These are phyloP conservation scores for Neoniphon sammara DNA, from an alignment of 2,797 vertebrate genomes.

Conservation along the genomic window DNA sequence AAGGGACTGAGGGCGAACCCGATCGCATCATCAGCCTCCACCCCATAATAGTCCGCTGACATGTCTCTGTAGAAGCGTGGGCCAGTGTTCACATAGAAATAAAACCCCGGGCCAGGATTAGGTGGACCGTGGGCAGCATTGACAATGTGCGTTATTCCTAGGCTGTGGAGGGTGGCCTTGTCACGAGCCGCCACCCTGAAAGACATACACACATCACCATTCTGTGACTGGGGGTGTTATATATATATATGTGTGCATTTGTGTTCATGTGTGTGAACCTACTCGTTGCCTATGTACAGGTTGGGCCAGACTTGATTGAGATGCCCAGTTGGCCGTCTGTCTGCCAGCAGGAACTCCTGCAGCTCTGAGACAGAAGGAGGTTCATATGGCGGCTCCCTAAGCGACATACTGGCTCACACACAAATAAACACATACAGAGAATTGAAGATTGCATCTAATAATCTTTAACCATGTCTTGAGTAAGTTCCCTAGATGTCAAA, in stretches of 20 bases:
- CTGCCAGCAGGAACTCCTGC: constrained; percentile 83
- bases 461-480: neutral
- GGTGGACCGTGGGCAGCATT: constrained; percentile 86
- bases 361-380: constrained; percentile 86
- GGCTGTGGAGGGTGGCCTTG: constrained; percentile 82
- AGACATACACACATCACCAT: constrained; percentile 39
- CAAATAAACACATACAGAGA: no score
- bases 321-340: constrained; percentile 78
- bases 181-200: constrained; percentile 87
- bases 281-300: constrained; percentile 92
- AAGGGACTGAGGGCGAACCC: constrained; percentile 89
- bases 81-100: constrained; percentile 84
- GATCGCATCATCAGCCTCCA: constrained; percentile 91
- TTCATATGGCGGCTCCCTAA: constrained; percentile 69
- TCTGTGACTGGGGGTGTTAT: neutral
- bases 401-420: constrained; percentile 73
- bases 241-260: neutral
- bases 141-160: constrained; percentile 91
- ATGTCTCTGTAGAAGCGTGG: constrained; percentile 89
- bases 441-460: no score
- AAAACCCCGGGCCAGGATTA: constrained; percentile 20
- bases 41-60: constrained; percentile 87
- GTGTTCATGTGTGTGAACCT: constrained; percentile 48
- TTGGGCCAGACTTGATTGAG: constrained; percentile 94
- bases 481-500: constrained; percentile 2